Percentiles rank a stretch among this genome's conserved stretches.
Evolutionary conservation across 2,888 invertebrate species (phyloP).

Genomic region (Noctua janthina): DNA sequence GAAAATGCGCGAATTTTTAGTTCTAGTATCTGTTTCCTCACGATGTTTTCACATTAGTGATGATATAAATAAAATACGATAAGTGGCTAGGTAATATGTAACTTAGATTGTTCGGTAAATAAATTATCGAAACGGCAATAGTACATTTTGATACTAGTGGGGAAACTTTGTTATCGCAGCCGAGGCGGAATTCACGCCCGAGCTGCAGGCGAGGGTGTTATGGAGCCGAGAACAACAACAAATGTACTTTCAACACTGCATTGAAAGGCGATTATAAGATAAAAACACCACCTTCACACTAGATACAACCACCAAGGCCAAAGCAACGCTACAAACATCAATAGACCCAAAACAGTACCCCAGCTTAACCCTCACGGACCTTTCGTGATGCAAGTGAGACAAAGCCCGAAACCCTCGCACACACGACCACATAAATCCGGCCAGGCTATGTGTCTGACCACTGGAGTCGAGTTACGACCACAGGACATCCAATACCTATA

Average conservation of each 20-base stretch:
- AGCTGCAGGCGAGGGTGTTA: too few relatives aligned
- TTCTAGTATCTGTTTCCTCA: not conserved
- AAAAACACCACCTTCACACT: not conserved
- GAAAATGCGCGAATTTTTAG: not conserved
- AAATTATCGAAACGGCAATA: not conserved
- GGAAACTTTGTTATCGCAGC: too few relatives aligned
- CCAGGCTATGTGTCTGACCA: conserved; percentile 45
- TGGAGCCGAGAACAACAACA: not conserved
- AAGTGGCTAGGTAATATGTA: not conserved
- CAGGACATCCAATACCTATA: conserved; percentile 61
- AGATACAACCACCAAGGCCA: not conserved
- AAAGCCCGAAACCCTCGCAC: conserved; percentile 64
- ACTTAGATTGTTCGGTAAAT: not conserved
- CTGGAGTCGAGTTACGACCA: conserved; percentile 64
- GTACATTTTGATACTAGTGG: too few relatives aligned
- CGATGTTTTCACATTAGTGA: not conserved
- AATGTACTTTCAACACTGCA: not conserved
- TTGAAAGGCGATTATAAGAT: not conserved
- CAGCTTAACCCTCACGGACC: conserved; percentile 17
- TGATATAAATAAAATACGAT: not conserved
- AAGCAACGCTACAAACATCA: not conserved
- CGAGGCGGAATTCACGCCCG: too few relatives aligned
- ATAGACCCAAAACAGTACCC: not conserved
- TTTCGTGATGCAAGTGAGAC: conserved; percentile 44
- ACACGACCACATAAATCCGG: conserved; percentile 69